phyloP scores from a whole-genome alignment of 2,888 invertebrate species.

The Notodonta dromedarius region DNA sequence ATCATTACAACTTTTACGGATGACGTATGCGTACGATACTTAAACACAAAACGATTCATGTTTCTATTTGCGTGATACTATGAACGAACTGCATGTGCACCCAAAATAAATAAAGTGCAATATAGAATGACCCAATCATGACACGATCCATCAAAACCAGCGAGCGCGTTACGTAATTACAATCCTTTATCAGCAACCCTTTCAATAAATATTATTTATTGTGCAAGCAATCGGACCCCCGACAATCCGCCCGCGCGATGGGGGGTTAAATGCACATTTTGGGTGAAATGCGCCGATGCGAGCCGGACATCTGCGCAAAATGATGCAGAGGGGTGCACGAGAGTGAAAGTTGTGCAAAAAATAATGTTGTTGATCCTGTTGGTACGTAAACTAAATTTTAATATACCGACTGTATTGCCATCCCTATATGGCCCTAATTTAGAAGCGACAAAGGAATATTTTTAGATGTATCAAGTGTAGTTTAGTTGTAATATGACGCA shows the following conservation, averaged over 20 bases:
- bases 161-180: conserved; percentile 52
- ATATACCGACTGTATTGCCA: too few relatives aligned
- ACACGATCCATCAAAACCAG: conserved; percentile 47
- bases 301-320: conserved; percentile 58
- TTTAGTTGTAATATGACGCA: too few relatives aligned
- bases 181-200: conserved; percentile 57
- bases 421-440: too few relatives aligned
- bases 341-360: conserved; percentile 44
- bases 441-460: too few relatives aligned
- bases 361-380: too few relatives aligned
- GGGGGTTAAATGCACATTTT: conserved; percentile 44
- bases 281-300: conserved; percentile 45
- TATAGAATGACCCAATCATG: conserved; percentile 40
- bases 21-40: too few relatives aligned
- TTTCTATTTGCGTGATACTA: too few relatives aligned
- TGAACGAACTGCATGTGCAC: conserved; percentile 25
- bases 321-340: conserved; percentile 48
- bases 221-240: conserved; percentile 27
- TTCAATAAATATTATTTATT: conserved; percentile 51
- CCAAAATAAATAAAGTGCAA: conserved; percentile 37
- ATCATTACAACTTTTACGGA: not conserved
- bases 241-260: conserved; percentile 49
- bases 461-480: too few relatives aligned
- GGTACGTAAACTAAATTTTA: too few relatives aligned
- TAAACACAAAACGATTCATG: too few relatives aligned